phyloP scores from a whole-genome alignment of 2,888 invertebrate genomes.

The Rotaria sp. region DNA sequence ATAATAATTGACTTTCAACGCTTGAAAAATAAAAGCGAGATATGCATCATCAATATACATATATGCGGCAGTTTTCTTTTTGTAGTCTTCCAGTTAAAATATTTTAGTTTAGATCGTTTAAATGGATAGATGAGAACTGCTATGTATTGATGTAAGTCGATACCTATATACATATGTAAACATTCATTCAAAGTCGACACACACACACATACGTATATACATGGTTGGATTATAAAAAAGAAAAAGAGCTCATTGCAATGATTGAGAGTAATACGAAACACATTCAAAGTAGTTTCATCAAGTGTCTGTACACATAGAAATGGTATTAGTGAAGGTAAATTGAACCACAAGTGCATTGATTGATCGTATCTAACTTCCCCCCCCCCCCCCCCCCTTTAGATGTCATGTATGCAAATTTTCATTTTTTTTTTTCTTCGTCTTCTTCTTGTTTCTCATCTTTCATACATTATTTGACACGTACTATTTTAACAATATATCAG shows the following conservation, averaged over 20 bases:
- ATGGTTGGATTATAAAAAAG: not conserved
- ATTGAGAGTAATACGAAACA: constrained; percentile 4
- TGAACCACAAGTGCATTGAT: not conserved
- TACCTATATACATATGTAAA: not conserved
- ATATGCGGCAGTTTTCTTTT: not conserved
- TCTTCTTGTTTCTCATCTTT: not conserved
- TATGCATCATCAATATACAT: not conserved
- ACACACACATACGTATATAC: not conserved
- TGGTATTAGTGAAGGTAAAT: constrained; percentile 24
- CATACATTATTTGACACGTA: constrained; percentile 15
- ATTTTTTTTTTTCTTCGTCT: too few species aligned
- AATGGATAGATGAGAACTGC: not conserved
- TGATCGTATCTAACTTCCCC: not conserved
- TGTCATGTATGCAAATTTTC: not conserved
- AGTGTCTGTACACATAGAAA: not conserved
- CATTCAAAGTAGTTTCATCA: constrained; percentile 11
- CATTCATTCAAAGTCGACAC: not conserved
- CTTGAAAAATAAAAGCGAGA: not conserved
- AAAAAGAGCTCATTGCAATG: not conserved
- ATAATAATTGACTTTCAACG: not conserved
- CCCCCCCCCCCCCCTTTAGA: not conserved
- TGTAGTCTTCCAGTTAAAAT: not conserved
- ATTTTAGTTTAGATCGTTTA: not conserved
- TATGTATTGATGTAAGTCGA: not conserved
- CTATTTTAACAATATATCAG: not conserved